These are phyloP conservation scores for Thereuonema tuberculata DNA, from an alignment of 1,140 invertebrate species.

Conservation along the genomic window DNA sequence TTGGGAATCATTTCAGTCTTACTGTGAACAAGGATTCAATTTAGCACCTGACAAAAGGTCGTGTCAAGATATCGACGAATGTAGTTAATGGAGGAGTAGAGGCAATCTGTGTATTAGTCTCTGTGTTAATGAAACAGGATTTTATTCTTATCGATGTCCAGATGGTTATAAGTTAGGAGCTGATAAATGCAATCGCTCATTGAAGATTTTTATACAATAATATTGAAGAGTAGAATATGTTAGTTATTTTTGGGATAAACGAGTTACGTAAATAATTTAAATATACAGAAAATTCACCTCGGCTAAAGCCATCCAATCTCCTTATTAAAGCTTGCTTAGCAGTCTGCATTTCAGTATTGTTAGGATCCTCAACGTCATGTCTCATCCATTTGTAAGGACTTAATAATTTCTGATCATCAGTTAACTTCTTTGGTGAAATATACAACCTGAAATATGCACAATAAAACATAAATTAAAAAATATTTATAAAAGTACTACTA, in stretches of 20 bases:
- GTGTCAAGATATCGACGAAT: conserved; percentile 63
- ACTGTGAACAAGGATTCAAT: conserved; percentile 55
- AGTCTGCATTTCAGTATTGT: conserved; percentile 26
- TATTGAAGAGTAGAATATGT: too few species aligned
- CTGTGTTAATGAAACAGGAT: conserved; percentile 77
- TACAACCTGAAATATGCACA: conserved; percentile 35
- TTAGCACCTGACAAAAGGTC: conserved; percentile 52
- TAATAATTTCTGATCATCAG: conserved; percentile 23
- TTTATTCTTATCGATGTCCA: conserved; percentile 74
- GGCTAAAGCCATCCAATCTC: conserved; percentile 32
- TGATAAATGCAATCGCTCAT: conserved; percentile 57
- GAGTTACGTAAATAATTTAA: too few species aligned
- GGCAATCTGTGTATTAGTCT: conserved; percentile 58
- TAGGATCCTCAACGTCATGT: conserved; percentile 33
- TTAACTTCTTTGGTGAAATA: conserved; percentile 28
- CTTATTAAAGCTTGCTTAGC: conserved; percentile 28
- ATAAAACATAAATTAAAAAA: too few species aligned
- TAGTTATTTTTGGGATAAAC: too few species aligned
- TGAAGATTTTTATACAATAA: too few species aligned
- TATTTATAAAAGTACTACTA: too few species aligned
- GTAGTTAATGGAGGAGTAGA: conserved; percentile 47
- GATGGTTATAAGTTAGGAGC: conserved; percentile 56
- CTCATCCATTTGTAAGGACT: conserved; percentile 31
- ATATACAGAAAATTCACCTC: conserved; percentile 29
- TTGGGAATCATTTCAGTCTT: conserved; percentile 65